Evolutionary conservation across 1,140 invertebrate genomes (phyloP), one percentile per base, ranked within the genome.

Genomic region (Cheumatopsyche charites): DNA sequence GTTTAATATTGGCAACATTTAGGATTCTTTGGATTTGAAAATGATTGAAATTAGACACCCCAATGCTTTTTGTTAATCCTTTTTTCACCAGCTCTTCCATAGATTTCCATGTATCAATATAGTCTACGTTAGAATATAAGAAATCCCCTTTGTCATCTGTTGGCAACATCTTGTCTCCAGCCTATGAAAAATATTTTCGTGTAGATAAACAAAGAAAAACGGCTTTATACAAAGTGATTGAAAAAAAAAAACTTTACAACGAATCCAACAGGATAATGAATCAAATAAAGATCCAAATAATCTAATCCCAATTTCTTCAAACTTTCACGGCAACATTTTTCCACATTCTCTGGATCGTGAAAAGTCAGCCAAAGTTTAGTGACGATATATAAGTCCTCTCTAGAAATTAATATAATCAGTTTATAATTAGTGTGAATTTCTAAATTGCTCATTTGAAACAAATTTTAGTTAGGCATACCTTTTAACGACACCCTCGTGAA

Each of bases 31-130:
- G 83, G 11, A 94, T 86, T 82, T 96, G 94, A 67, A 87, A 82
- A 65, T 83, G 87, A 78, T 93, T 95, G 79, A 96, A 96, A 79
- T 96, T 96, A 1, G 92, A 94, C 0, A 96, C 68, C 21, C 94
- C 94, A 78, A 96, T 94, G 17, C 89, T 89, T 75, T 87, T 90
- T 0, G 87, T 83, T 15, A 93, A 80, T n/a, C 92, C 93, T 69
- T 86, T 80, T 62, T 89, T 81, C 1, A 91, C 89, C 49, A 88
- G 87, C 73, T 90, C 83, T 80, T 95, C 93, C 87, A 95, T 87
- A 21, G 83, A 92, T 81, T 88, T 87, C 92, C 93, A 96, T 0
- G 93, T 93, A 29, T 94, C 91, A 0, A 91, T 78, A 76, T 90
- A 94, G 80, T 94, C 91, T 23, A 88, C 86, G 47, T 89, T 83